These are phyloP conservation scores for Numida meleagris DNA, from an alignment of 2,113 vertebrate genomes.

Conservation along the genomic window DNA sequence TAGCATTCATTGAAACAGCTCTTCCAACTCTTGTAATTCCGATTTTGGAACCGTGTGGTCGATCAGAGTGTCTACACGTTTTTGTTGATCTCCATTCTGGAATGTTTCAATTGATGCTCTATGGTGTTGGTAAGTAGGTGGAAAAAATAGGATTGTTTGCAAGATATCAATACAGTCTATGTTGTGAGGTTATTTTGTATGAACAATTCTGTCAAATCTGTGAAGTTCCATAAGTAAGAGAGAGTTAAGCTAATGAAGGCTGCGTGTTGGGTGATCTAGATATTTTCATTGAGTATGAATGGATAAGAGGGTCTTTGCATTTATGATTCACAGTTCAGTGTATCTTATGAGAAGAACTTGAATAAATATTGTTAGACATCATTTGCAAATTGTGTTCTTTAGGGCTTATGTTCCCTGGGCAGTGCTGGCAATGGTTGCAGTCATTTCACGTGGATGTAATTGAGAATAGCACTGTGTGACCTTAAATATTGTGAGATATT, in stretches of 20 bases:
- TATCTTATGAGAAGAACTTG: neutral
- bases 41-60: conserved; percentile 94
- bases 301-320: neutral
- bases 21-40: conserved; percentile 95
- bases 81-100: conserved; percentile 99
- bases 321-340: neutral
- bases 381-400: neutral
- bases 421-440: neutral
- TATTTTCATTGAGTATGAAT: neutral
- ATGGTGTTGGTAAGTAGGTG: conserved; percentile 90
- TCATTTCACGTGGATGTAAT: neutral
- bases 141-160: neutral
- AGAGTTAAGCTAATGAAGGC: neutral
- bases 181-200: neutral
- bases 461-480: too few relatives aligned
- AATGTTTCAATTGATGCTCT: conserved; percentile 97
- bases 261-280: neutral
- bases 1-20: conserved; percentile 95
- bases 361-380: neutral
- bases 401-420: neutral
- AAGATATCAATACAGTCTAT: neutral
- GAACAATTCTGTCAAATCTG: neutral
- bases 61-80: conserved; percentile 96
- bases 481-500: neutral
- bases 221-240: neutral